These are phyloP conservation scores for Chrysina gloriosa DNA, from an alignment of 2,888 invertebrate genomes.

Conservation along the genomic window DNA sequence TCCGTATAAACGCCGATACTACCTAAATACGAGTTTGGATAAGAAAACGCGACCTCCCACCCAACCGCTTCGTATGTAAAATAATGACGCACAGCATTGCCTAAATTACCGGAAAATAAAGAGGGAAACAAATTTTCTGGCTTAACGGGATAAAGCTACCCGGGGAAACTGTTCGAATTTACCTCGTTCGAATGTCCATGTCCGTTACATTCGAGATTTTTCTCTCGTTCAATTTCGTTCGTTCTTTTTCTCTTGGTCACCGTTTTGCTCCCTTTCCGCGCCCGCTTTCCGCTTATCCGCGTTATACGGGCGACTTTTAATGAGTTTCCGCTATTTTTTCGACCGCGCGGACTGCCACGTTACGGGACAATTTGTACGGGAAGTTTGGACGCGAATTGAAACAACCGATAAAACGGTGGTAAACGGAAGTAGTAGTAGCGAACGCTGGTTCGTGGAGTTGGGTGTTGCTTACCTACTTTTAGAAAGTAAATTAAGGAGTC, in stretches of 20 bases:
- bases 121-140: conserved; percentile 27
- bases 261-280: neutral
- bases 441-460: no score
- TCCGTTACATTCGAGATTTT: neutral
- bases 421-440: no score
- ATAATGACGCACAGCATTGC: conserved; percentile 27
- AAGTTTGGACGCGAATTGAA: neutral
- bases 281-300: neutral
- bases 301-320: conserved; percentile 26
- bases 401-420: neutral
- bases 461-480: no score
- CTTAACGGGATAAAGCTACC: conserved; percentile 21
- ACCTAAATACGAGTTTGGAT: neutral
- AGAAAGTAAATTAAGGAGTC: no score
- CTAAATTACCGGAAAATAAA: conserved; percentile 36
- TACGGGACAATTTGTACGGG: conserved; percentile 4
- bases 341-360: neutral
- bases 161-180: conserved; percentile 17
- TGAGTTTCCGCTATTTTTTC: conserved; percentile 18
- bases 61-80: neutral
- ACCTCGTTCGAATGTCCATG: conserved; percentile 13
- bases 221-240: neutral
- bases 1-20: neutral
- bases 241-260: neutral
- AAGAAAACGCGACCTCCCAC: neutral